These are phyloP conservation scores for Dysdera silvatica DNA, from an alignment of 1,140 invertebrate species.

Conservation along the genomic window DNA sequence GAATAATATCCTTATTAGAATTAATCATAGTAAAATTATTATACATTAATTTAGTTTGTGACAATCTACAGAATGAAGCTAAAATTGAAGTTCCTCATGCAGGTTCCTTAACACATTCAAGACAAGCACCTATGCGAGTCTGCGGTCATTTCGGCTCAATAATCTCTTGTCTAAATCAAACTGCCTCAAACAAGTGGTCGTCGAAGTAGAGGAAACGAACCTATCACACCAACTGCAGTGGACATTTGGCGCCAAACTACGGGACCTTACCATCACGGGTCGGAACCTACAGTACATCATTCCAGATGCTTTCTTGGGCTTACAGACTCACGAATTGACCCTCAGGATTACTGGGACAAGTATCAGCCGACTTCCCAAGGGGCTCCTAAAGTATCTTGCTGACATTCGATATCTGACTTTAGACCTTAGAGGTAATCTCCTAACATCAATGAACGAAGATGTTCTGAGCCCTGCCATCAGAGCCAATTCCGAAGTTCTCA, in stretches of 20 bases:
- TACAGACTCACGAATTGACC: constrained; percentile 30
- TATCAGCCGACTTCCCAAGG: constrained; percentile 25
- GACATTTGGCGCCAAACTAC: constrained; percentile 32
- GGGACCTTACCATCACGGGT: constrained; percentile 33
- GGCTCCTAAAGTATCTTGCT: constrained; percentile 31
- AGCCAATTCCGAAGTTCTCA: neutral
- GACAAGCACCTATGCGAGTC: constrained; percentile 32
- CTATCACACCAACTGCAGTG: constrained; percentile 35
- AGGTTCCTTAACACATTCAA: constrained; percentile 31
- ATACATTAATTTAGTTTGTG: neutral
- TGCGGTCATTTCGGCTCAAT: constrained; percentile 34
- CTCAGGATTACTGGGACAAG: constrained; percentile 33
- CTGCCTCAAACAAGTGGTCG: constrained; percentile 19
- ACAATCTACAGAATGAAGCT: too few species aligned
- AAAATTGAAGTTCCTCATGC: neutral
- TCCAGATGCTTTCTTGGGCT: constrained; percentile 34
- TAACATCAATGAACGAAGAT: constrained; percentile 20
- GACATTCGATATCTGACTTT: constrained; percentile 34
- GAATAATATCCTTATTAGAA: neutral
- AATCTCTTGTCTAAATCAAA: constrained; percentile 29
- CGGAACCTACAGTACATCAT: constrained; percentile 29
- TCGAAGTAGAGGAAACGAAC: constrained; percentile 32
- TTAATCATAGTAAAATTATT: neutral
- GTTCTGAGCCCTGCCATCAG: constrained; percentile 12
- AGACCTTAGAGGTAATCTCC: constrained; percentile 31